Evolutionary conservation across 2,888 invertebrate species (phyloP).

Genomic region (Hanleya hanleyi): DNA sequence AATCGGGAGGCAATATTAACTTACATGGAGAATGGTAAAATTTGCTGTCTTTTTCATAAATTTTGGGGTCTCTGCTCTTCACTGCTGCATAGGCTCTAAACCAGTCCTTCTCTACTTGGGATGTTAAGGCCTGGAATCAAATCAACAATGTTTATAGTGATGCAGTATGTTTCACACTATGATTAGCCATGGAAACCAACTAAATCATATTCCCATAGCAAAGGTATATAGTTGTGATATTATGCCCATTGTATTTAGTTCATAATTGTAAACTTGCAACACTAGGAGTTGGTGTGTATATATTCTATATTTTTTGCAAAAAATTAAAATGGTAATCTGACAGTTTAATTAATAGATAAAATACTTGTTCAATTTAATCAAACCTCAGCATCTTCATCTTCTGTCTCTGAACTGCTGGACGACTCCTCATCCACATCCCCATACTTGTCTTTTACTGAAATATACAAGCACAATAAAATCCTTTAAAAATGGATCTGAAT

Average conservation of each 20-base stretch:
- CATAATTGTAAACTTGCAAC: too few species aligned
- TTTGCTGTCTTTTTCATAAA: conserved; percentile 82
- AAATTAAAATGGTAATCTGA: neutral
- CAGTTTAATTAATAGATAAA: neutral
- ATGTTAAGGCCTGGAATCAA: conserved; percentile 78
- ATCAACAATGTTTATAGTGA: too few species aligned
- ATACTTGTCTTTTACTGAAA: conserved; percentile 84
- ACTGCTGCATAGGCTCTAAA: conserved; percentile 88
- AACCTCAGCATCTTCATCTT: conserved; percentile 70
- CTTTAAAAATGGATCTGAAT: neutral
- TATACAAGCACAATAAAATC: neutral
- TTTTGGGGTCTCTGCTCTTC: conserved; percentile 90
- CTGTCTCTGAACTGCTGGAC: conserved; percentile 71
- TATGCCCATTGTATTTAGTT: too few species aligned
- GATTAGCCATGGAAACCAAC: too few species aligned
- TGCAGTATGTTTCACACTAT: too few species aligned
- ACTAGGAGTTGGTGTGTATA: too few species aligned
- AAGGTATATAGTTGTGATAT: too few species aligned
- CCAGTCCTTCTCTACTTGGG: conserved; percentile 88
- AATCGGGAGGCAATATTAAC: neutral
- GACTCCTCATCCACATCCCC: conserved; percentile 78
- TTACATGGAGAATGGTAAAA: conserved; percentile 74
- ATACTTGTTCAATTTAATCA: conserved; percentile 20
- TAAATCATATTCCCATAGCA: neutral
- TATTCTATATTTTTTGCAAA: too few species aligned